phyloP scores from a whole-genome alignment of 1,140 invertebrate genomes.

The Solen grandis region DNA sequence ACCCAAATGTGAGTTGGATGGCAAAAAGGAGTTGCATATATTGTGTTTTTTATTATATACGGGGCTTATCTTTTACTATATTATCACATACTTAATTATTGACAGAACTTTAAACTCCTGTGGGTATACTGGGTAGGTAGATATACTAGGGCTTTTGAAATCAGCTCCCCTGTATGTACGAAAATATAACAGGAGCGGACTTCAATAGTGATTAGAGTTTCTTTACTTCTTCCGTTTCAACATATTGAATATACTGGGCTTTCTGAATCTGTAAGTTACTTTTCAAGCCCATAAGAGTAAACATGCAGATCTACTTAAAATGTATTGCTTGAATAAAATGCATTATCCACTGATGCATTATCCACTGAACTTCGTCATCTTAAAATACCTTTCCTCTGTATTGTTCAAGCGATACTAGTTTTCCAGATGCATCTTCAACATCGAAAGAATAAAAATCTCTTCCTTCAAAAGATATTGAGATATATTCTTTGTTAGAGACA shows the following conservation, averaged over 20 bases:
- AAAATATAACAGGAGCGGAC: too few relatives aligned
- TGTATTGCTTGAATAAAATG: background rate
- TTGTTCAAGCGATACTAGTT: constrained; percentile 87
- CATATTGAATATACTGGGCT: background rate
- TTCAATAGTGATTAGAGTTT: background rate
- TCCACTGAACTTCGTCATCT: background rate
- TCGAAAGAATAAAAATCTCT: constrained; percentile 90
- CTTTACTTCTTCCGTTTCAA: background rate
- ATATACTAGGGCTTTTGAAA: too few relatives aligned
- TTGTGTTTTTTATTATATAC: too few relatives aligned
- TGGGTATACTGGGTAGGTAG: too few relatives aligned
- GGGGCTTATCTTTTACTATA: too few relatives aligned
- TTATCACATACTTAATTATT: too few relatives aligned
- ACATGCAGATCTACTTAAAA: background rate
- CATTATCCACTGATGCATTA: background rate
- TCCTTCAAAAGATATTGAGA: too few relatives aligned
- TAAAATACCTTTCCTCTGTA: constrained; percentile 83
- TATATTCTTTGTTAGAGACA: too few relatives aligned
- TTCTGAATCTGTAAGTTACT: background rate
- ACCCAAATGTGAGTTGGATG: too few relatives aligned
- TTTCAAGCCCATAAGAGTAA: background rate
- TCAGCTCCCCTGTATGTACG: too few relatives aligned
- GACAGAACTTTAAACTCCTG: too few relatives aligned
- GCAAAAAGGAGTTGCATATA: too few relatives aligned
- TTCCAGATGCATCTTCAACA: constrained; percentile 88